phyloP scores from a whole-genome alignment of 1,140 invertebrate genomes.

The Homarus americanus region DNA sequence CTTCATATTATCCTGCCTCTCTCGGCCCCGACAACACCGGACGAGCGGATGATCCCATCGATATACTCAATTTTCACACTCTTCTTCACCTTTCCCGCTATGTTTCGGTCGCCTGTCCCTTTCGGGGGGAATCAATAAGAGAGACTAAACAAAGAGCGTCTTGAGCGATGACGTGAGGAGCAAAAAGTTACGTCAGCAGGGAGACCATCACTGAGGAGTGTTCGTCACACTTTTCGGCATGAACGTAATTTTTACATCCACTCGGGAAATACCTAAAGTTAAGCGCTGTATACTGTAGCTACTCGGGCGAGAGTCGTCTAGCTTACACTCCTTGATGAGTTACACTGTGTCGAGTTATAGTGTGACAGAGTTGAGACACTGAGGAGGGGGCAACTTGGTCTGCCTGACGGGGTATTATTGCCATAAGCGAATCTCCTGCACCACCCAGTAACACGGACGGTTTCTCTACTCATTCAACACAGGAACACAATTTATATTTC shows the following conservation, averaged over 20 bases:
- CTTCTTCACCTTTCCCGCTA: conserved; percentile 3
- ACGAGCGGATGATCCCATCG: background rate
- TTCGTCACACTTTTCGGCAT: conserved; percentile 37
- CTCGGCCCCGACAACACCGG: conserved; percentile 7
- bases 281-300: background rate
- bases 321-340: too few relatives aligned
- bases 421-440: too few relatives aligned
- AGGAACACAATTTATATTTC: too few relatives aligned
- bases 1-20: conserved; percentile 10
- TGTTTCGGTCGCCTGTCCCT: conserved; percentile 5
- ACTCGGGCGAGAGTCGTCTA: background rate
- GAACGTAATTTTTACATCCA: conserved; percentile 20
- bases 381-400: too few relatives aligned
- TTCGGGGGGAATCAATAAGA: background rate
- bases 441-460: too few relatives aligned
- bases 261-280: conserved; percentile 2
- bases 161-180: background rate
- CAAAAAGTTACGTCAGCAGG: background rate
- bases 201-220: background rate
- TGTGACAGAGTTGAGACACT: too few relatives aligned
- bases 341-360: too few relatives aligned
- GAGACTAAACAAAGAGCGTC: background rate
- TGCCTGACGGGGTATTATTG: too few relatives aligned
- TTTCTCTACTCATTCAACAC: too few relatives aligned
- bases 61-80: conserved; percentile 14